phyloP scores from a whole-genome alignment of 2,797 vertebrate genomes.

The Delichon dasypus region DNA sequence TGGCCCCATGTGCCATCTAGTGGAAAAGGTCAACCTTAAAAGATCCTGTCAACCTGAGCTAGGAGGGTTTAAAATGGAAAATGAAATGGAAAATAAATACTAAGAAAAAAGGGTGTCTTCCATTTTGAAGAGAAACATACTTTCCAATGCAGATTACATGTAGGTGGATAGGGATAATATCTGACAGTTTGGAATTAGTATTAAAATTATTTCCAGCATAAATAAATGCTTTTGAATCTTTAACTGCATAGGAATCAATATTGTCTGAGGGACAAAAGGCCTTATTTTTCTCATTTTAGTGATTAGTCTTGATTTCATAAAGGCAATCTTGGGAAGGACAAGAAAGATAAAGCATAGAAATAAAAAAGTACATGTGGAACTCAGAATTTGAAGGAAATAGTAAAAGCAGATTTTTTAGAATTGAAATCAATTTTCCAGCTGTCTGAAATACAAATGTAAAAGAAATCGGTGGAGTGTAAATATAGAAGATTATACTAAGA shows the following conservation, averaged over 20 bases:
- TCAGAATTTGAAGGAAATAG: not conserved
- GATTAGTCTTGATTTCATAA: not conserved
- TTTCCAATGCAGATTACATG: not conserved
- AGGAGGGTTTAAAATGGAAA: not conserved
- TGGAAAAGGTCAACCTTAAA: slow-evolving; percentile 60
- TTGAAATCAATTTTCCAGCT: not conserved
- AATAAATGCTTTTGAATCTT: not conserved
- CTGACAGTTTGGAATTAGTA: not conserved
- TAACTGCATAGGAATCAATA: not conserved
- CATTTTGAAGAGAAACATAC: not conserved
- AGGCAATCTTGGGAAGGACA: not conserved
- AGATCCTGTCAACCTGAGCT: not conserved
- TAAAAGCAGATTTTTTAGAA: not conserved
- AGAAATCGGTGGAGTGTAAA: not conserved
- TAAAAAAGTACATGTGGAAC: not conserved
- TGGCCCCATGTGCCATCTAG: slow-evolving; percentile 62
- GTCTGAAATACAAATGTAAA: not conserved
- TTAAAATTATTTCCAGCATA: not conserved
- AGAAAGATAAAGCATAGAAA: not conserved
- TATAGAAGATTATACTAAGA: not conserved
- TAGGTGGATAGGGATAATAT: not conserved
- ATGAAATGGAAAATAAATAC: not conserved
- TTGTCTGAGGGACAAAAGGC: not conserved
- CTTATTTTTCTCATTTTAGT: not conserved
- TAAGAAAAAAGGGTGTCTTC: not conserved